Conservation (phyloP, 30 jellyfish, hydroid and myxozoan species). For the Aurelia aurita region DNA sequence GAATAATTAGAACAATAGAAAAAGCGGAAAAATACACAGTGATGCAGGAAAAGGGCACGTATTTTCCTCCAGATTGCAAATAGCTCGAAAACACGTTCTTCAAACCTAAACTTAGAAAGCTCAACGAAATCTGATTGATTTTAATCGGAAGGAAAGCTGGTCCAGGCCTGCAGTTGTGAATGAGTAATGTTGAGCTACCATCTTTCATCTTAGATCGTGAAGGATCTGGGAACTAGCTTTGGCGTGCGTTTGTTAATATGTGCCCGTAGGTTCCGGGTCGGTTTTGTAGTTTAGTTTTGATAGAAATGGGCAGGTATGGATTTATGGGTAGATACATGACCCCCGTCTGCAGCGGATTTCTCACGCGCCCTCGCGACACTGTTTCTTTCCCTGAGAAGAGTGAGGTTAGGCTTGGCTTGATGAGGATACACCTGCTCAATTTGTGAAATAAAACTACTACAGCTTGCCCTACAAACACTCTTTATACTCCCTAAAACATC, state of each 20-base stretch:
- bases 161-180: neutral
- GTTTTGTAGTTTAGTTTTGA: neutral
- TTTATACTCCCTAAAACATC: conserved; percentile 31
- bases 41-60: no score
- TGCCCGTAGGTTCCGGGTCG: conserved; percentile 28
- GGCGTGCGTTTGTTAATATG: neutral
- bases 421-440: conserved; percentile 57
- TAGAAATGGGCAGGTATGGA: neutral
- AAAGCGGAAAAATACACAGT: no score
- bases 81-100: no score
- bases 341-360: conserved; percentile 54
- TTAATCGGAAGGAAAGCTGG: no score
- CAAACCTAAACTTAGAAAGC: no score
- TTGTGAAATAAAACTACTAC: conserved; percentile 28
- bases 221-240: neutral
- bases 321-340: conserved; percentile 3
- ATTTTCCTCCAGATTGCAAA: no score
- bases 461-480: conserved; percentile 25
- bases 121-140: no score
- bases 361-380: conserved; percentile 64
- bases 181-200: conserved; percentile 7
- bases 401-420: conserved; percentile 50
- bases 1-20: no score
- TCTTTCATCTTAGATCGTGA: neutral
- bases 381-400: conserved; percentile 48